phyloP scores from a whole-genome alignment of 2,113 vertebrate genomes.

The Aptenodytes forsteri region DNA sequence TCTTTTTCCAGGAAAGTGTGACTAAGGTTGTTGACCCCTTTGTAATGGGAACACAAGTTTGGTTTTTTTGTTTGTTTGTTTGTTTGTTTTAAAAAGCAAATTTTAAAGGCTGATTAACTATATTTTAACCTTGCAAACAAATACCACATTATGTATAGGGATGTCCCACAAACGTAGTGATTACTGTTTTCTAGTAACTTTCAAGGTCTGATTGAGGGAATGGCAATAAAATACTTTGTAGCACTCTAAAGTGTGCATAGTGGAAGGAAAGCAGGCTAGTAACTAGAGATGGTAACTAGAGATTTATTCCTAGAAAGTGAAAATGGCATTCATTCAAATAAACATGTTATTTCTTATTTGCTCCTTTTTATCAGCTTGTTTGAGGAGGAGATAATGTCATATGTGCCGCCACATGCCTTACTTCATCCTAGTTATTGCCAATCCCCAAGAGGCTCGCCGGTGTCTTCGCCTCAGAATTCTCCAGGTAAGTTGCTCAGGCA shows the following conservation, averaged over 20 bases:
- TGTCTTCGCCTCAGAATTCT: constrained; percentile 95
- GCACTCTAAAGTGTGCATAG: no score
- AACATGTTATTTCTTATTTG: background rate
- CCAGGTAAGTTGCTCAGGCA: constrained; percentile 79
- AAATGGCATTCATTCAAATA: background rate
- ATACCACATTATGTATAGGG: background rate
- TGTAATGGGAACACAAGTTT: background rate
- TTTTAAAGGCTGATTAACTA: background rate
- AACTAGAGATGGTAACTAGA: background rate
- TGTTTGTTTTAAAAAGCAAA: no score
- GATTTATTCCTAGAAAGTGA: background rate
- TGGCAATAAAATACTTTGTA: background rate
- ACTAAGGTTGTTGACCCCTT: background rate
- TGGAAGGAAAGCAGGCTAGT: background rate
- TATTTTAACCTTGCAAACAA: background rate
- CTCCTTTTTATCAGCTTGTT: constrained; percentile 83
- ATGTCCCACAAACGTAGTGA: background rate
- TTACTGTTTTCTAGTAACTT: background rate
- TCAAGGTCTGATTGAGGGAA: background rate
- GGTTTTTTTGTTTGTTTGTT: no score
- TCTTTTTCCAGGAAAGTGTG: background rate
- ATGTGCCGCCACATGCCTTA: constrained; percentile 93
- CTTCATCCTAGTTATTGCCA: constrained; percentile 93
- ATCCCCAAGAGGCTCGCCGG: constrained; percentile 81
- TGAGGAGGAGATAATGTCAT: constrained; percentile 99